phyloP scores from a whole-genome alignment of 2,113 vertebrate species.

The Sorex araneus region DNA sequence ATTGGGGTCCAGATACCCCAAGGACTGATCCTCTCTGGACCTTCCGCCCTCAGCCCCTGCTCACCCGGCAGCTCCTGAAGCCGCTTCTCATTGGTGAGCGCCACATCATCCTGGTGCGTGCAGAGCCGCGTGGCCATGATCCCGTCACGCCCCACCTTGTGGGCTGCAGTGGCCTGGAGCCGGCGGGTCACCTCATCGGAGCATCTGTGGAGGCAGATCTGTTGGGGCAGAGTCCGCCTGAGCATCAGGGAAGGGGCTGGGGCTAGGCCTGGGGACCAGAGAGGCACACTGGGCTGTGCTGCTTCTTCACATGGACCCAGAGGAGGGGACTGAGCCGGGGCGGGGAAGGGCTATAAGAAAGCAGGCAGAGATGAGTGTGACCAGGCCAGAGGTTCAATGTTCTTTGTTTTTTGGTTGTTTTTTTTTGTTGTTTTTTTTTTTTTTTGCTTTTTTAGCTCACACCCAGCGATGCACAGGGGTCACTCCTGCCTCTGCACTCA shows the following conservation, averaged over 20 bases:
- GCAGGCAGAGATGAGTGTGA: neutral
- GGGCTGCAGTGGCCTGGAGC: constrained; percentile 90
- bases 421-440: too few species aligned
- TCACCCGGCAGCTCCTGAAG: constrained; percentile 94
- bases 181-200: constrained; percentile 93
- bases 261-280: neutral
- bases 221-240: constrained; percentile 43
- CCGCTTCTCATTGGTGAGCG: constrained; percentile 93
- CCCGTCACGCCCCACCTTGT: constrained; percentile 93
- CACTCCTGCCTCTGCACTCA: too few species aligned
- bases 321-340: neutral
- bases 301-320: neutral
- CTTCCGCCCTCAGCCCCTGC: neutral
- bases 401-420: too few species aligned
- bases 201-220: constrained; percentile 88
- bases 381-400: neutral
- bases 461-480: too few species aligned
- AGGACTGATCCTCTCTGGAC: too few species aligned
- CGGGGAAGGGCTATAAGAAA: neutral
- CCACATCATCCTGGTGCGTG: constrained; percentile 98
- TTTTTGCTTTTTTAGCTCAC: too few species aligned
- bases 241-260: constrained; percentile 25
- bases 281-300: neutral
- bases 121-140: constrained; percentile 97
- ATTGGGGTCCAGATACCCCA: too few species aligned